phyloP scores from a whole-genome alignment of 1,140 invertebrate genomes.

The Drosophila sp. region DNA sequence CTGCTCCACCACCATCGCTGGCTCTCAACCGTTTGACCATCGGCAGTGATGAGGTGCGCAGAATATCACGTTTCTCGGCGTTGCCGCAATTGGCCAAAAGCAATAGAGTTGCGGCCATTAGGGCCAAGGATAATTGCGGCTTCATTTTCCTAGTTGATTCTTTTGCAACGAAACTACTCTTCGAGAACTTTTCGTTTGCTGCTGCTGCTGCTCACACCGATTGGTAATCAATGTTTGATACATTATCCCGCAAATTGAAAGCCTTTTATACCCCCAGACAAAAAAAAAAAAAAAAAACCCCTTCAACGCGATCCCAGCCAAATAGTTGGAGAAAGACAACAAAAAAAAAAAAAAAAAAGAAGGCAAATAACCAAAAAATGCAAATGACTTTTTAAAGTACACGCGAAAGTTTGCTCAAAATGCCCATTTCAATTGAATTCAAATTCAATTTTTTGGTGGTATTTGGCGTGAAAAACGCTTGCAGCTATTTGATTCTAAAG shows the following conservation, averaged over 20 bases:
- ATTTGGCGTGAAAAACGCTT: conserved; percentile 50
- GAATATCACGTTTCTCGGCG: neutral
- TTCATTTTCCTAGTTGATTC: conserved; percentile 20
- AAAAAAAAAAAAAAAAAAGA: neutral
- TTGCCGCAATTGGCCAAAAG: neutral
- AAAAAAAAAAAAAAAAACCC: neutral
- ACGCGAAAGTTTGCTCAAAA: conserved; percentile 32
- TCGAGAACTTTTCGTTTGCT: conserved; percentile 57
- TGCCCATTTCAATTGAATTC: conserved; percentile 55
- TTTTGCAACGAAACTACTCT: conserved; percentile 60
- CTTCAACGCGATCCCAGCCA: neutral
- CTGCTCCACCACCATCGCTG: conserved; percentile 7
- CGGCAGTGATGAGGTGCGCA: neutral
- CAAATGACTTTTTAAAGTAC: conserved; percentile 41
- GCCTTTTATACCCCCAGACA: conserved; percentile 64
- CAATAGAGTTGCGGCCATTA: neutral
- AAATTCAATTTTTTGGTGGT: conserved; percentile 48
- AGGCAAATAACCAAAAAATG: conserved; percentile 13
- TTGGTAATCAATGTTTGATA: conserved; percentile 79
- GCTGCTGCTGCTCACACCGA: conserved; percentile 53
- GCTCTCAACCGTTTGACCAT: conserved; percentile 30
- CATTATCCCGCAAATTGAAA: conserved; percentile 43
- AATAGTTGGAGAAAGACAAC: conserved; percentile 11
- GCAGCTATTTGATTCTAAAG: conserved; percentile 56
- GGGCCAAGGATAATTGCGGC: conserved; percentile 12